Percentiles rank a stretch among this genome's conserved stretches.
phyloP scores from a whole-genome alignment of 2,888 invertebrate species.

The Hirtodrosophila cameraria region DNA sequence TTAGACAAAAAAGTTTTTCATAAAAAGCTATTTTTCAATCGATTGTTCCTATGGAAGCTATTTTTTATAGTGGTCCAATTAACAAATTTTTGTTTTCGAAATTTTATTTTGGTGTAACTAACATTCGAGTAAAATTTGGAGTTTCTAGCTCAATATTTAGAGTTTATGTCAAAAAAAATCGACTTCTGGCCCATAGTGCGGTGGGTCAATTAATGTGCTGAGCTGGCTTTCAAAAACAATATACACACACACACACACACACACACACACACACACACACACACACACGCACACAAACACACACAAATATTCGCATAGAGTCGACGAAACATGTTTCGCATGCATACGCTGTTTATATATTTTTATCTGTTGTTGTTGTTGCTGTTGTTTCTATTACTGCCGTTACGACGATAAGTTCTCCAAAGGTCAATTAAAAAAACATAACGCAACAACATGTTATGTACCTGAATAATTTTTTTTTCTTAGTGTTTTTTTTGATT shows the following conservation, averaged over 20 bases:
- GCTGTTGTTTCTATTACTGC: constrained; percentile 25
- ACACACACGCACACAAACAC: no score
- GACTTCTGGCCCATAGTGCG: no score
- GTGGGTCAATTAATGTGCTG: constrained; percentile 52
- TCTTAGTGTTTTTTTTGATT: constrained; percentile 2
- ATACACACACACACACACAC: constrained; percentile 29
- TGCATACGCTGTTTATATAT: constrained; percentile 76
- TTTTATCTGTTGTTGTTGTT: constrained; percentile 60
- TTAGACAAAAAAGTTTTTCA: no score
- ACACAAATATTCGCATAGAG: constrained; percentile 18
- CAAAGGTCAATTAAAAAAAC: constrained; percentile 64
- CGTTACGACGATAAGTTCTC: constrained; percentile 72
- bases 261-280: constrained; percentile 3
- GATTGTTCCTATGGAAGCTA: no score
- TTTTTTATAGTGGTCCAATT: no score
- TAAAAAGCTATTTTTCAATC: no score
- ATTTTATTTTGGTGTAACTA: no score
- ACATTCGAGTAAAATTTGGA: no score
- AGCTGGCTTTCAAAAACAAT: constrained; percentile 39
- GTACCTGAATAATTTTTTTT: constrained; percentile 15
- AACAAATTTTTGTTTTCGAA: no score
- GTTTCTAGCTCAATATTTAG: no score
- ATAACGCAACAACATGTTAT: constrained; percentile 30
- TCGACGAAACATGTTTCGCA: constrained; percentile 58
- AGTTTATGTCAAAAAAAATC: no score